Evolutionary conservation across 2,113 vertebrate genomes (phyloP).

Genomic region (Istiophorus platypterus): DNA sequence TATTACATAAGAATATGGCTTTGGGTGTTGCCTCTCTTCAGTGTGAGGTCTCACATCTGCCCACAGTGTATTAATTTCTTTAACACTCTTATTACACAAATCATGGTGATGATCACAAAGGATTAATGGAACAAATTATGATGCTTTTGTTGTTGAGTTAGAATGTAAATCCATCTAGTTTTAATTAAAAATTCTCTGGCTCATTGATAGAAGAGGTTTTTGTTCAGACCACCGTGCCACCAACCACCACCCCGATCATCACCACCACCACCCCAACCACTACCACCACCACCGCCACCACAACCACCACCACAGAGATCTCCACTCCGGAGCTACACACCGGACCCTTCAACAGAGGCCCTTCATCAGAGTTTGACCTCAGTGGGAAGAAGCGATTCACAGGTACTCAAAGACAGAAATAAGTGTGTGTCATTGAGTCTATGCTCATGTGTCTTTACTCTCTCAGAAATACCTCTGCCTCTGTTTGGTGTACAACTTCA

Average conservation of each 20-base stretch:
- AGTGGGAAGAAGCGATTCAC: slow-evolving; percentile 93
- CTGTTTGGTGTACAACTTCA: background rate
- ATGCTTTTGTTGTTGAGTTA: slow-evolving; percentile 11
- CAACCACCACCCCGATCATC: slow-evolving; percentile 61
- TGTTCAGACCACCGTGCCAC: slow-evolving; percentile 83
- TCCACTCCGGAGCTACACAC: slow-evolving; percentile 60
- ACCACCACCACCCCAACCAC: slow-evolving; percentile 39
- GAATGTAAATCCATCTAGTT: slow-evolving; percentile 22
- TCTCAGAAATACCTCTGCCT: background rate
- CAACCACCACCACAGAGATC: slow-evolving; percentile 57
- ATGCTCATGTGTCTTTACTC: background rate
- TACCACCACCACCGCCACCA: slow-evolving; percentile 41
- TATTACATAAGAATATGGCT: slow-evolving; percentile 53
- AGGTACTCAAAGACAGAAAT: slow-evolving; percentile 81
- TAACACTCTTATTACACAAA: slow-evolving; percentile 42
- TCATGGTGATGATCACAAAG: slow-evolving; percentile 27
- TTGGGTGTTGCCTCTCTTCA: slow-evolving; percentile 26
- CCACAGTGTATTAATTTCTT: slow-evolving; percentile 36
- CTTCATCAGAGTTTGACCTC: slow-evolving; percentile 89
- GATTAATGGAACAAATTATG: slow-evolving; percentile 38
- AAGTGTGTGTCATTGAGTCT: background rate
- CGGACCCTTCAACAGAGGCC: slow-evolving; percentile 81
- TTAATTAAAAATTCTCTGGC: slow-evolving; percentile 52
- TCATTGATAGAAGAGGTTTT: slow-evolving; percentile 77
- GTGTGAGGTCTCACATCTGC: slow-evolving; percentile 63